These are phyloP conservation scores for Epinotia nisella DNA, from an alignment of 2,888 invertebrate species.

Conservation along the genomic window DNA sequence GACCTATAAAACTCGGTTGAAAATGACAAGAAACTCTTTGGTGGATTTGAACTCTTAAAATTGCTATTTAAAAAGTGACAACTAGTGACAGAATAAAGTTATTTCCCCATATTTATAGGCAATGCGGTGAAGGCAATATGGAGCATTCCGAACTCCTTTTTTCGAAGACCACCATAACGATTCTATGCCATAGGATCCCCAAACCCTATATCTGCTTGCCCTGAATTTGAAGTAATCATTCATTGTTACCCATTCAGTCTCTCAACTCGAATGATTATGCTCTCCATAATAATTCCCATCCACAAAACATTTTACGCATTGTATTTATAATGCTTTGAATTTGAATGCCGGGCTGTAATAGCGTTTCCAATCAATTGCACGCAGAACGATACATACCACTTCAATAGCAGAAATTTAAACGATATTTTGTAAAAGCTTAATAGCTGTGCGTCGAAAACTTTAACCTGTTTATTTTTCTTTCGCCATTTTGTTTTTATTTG, in stretches of 20 bases:
- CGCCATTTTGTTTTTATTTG: neutral
- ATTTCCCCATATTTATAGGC: too few relatives aligned
- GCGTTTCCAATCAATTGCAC: slow-evolving; percentile 11
- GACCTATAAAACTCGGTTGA: too few relatives aligned
- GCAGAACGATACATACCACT: slow-evolving; percentile 14
- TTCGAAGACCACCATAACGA: too few relatives aligned
- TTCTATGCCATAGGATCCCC: neutral
- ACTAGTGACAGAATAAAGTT: too few relatives aligned
- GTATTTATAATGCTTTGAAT: slow-evolving; percentile 15
- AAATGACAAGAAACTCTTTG: too few relatives aligned
- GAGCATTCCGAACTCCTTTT: too few relatives aligned
- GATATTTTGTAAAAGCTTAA: slow-evolving; percentile 10
- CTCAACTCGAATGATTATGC: neutral
- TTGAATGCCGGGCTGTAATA: slow-evolving; percentile 11
- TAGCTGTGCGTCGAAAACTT: slow-evolving; percentile 5
- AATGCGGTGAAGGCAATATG: too few relatives aligned
- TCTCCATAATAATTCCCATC: slow-evolving; percentile 1
- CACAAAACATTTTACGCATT: slow-evolving; percentile 4
- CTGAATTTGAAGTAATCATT: neutral
- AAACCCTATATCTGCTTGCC: neutral
- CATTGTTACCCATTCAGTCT: neutral
- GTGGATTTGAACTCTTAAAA: too few relatives aligned
- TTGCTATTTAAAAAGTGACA: too few relatives aligned
- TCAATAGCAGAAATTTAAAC: slow-evolving; percentile 12
- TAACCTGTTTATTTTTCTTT: slow-evolving; percentile 9